Evolutionary conservation across 1,140 invertebrate genomes (phyloP).

Genomic region (Diachasma alloeum): DNA sequence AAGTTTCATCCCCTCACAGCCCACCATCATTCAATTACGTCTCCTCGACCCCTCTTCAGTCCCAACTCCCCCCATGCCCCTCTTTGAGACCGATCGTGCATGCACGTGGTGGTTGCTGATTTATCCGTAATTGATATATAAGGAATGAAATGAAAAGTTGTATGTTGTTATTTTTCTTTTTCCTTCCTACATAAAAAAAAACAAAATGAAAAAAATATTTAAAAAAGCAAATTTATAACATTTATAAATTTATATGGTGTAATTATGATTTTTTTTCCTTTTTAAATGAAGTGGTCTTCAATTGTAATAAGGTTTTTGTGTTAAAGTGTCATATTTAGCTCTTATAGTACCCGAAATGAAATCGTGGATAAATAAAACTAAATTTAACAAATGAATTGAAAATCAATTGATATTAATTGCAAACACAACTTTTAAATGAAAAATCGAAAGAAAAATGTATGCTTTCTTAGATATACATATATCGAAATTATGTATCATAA

Average conservation of each 20-base stretch:
- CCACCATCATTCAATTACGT: constrained; percentile 1
- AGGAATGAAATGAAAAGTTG: constrained; percentile 44
- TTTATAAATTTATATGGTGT: constrained; percentile 63
- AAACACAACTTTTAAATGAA: not conserved
- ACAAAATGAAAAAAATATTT: constrained; percentile 3
- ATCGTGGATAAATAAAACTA: constrained; percentile 48
- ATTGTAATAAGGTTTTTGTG: constrained; percentile 52
- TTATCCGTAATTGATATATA: constrained; percentile 46
- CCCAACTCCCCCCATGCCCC: not conserved
- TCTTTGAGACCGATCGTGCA: not conserved
- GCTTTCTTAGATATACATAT: constrained; percentile 26
- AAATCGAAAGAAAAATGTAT: constrained; percentile 8
- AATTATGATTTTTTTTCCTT: constrained; percentile 56
- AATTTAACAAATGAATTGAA: constrained; percentile 6
- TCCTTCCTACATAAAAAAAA: constrained; percentile 43
- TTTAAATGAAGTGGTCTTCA: constrained; percentile 46
- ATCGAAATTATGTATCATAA: constrained; percentile 26
- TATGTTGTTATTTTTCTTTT: constrained; percentile 57
- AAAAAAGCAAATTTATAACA: constrained; percentile 49
- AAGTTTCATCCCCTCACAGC: not conserved
- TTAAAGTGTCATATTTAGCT: constrained; percentile 60
- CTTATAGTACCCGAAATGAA: constrained; percentile 54
- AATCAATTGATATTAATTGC: not conserved
- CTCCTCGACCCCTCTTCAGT: not conserved
- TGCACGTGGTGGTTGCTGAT: constrained; percentile 33